Percentiles rank a stretch among this genome's conserved stretches.
Conservation (phyloP, 2,113 vertebrate genomes). For the Bungarus multicinctus region DNA sequence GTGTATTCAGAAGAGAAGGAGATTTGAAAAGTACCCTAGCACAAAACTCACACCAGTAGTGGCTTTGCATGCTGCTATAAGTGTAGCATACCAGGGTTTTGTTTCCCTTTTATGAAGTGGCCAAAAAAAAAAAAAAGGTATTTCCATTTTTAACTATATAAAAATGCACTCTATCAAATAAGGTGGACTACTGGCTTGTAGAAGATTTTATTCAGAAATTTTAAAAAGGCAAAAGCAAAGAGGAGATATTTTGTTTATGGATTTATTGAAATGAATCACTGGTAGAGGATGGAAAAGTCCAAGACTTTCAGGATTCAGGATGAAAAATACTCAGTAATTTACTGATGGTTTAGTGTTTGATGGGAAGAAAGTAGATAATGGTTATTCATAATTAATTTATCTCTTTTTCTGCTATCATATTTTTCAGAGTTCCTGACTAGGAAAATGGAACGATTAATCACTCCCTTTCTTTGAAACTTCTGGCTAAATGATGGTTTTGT, state of each 20-base stretch:
- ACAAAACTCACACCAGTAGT: neutral
- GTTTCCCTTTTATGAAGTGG: rapidly evolving
- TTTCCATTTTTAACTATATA: neutral
- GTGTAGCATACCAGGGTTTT: neutral
- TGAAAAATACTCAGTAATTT: neutral
- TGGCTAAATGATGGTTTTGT: neutral
- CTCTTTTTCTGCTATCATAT: neutral
- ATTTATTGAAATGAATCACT: neutral
- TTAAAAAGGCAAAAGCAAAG: neutral
- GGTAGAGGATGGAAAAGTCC: neutral
- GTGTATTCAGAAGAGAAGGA: neutral
- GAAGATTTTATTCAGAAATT: neutral
- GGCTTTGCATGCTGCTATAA: neutral
- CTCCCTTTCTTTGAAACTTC: neutral
- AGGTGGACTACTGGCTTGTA: neutral
- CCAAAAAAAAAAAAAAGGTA: neutral
- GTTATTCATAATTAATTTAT: neutral
- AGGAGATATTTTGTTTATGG: neutral
- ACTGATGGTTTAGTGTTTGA: neutral
- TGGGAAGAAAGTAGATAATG: neutral
- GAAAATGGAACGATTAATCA: neutral
- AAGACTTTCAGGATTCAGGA: neutral
- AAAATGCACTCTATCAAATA: conserved; percentile 37
- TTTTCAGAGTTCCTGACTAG: neutral
- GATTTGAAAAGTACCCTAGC: neutral